phyloP scores from a whole-genome alignment of 2,113 vertebrate species.

The Halcyon senegalensis region DNA sequence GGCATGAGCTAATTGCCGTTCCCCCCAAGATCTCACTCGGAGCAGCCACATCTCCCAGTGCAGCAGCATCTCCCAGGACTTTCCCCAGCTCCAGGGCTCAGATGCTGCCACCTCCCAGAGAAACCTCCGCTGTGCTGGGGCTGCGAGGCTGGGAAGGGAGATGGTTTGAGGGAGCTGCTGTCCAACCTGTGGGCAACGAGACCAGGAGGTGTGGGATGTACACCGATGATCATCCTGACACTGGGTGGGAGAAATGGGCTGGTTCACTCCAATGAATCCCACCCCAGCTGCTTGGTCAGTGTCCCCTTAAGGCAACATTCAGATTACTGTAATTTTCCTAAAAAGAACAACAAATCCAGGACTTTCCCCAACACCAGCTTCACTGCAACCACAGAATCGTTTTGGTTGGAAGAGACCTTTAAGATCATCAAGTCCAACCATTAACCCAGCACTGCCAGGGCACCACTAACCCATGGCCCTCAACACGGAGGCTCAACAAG shows the following conservation, averaged over 20 bases:
- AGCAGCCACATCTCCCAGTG: background rate
- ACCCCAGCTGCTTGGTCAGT: background rate
- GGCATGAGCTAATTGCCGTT: rapidly evolving
- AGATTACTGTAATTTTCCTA: background rate
- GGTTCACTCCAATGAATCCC: background rate
- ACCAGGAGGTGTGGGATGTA: background rate
- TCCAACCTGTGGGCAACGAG: rapidly evolving
- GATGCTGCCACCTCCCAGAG: background rate
- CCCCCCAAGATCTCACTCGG: rapidly evolving
- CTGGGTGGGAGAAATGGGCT: background rate
- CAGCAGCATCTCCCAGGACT: background rate
- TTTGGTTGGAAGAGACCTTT: too few relatives aligned
- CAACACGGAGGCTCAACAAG: too few relatives aligned
- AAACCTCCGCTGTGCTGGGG: background rate
- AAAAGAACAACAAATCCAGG: background rate
- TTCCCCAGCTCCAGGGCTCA: background rate
- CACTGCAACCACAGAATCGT: too few relatives aligned
- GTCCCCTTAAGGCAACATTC: background rate
- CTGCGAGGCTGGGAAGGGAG: background rate
- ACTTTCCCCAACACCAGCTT: background rate
- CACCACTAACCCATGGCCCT: too few relatives aligned
- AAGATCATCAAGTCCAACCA: too few relatives aligned
- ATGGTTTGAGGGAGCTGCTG: background rate
- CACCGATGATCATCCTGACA: rapidly evolving
- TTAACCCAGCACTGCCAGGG: too few relatives aligned